These are phyloP conservation scores for Oppia nitens DNA, from an alignment of 1,140 invertebrate species.

Conservation along the genomic window DNA sequence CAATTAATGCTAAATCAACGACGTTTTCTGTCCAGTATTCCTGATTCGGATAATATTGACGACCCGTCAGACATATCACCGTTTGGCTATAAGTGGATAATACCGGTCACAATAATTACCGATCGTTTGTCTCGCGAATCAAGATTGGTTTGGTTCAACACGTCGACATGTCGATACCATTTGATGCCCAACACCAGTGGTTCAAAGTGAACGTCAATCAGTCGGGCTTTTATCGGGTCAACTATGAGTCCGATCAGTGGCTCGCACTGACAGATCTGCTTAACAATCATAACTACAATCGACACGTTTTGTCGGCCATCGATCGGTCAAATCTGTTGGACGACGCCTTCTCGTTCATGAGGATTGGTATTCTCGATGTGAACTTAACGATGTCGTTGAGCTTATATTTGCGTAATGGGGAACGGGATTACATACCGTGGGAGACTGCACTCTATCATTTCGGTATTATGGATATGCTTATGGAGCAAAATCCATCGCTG, in stretches of 20 bases:
- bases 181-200: constrained; percentile 40
- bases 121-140: neutral
- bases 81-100: constrained; percentile 30
- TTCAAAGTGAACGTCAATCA: constrained; percentile 73
- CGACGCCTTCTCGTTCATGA: constrained; percentile 53
- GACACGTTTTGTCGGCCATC: constrained; percentile 39
- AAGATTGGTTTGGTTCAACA: constrained; percentile 15
- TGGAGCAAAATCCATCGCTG: constrained; percentile 44
- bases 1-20: constrained; percentile 36
- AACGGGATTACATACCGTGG: constrained; percentile 56
- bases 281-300: constrained; percentile 40
- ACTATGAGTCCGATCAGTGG: constrained; percentile 64
- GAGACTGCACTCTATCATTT: constrained; percentile 49
- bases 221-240: constrained; percentile 67
- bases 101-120: constrained; percentile 14
- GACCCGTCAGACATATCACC: constrained; percentile 17
- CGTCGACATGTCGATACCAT: constrained; percentile 20
- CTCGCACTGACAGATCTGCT: constrained; percentile 47
- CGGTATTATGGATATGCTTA: constrained; percentile 43
- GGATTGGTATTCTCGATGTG: constrained; percentile 50
- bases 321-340: constrained; percentile 56
- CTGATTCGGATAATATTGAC: constrained; percentile 23
- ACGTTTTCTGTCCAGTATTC: constrained; percentile 28
- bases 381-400: constrained; percentile 46
- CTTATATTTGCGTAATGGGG: constrained; percentile 44